A percentile compares a stretch with the other conserved stretches of the same genome.
Conservation (phyloP, 1,140 invertebrate genomes). For the Drosophila kohkoa region DNA sequence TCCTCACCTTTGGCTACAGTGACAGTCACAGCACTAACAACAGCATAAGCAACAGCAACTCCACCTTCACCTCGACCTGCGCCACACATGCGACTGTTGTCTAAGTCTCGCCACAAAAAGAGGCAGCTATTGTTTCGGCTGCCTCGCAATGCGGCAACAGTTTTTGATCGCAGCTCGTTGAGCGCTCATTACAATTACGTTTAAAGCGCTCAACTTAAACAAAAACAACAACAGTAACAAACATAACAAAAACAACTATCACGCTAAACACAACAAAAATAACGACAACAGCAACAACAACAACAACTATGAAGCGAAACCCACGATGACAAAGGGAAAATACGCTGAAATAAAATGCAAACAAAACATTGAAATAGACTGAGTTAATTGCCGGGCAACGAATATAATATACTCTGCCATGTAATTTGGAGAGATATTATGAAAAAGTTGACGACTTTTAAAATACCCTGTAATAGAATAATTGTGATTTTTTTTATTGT, state of each 20-base stretch:
- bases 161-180: conserved; percentile 35
- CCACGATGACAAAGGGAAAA: conserved; percentile 40
- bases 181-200: conserved; percentile 20
- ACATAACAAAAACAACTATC: conserved; percentile 3
- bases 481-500: no score
- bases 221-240: conserved; percentile 4
- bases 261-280: not conserved
- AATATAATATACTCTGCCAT: conserved; percentile 16
- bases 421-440: no score
- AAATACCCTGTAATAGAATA: no score
- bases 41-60: no score
- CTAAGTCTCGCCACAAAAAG: not conserved
- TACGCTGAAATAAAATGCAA: conserved; percentile 20
- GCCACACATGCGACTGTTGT: conserved; percentile 4
- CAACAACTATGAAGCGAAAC: conserved; percentile 1
- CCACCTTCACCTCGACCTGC: not conserved
- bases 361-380: conserved; percentile 1
- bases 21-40: not conserved
- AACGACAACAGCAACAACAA: not conserved
- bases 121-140: conserved; percentile 16
- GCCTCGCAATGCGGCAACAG: not conserved
- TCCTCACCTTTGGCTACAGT: conserved; percentile 1
- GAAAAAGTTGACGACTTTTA: no score
- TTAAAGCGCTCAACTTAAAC: conserved; percentile 30
- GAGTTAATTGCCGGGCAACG: conserved; percentile 6